Base-by-base conservation (phyloP, 2,113 vertebrate species). In the Crotalus horridus region DNA sequence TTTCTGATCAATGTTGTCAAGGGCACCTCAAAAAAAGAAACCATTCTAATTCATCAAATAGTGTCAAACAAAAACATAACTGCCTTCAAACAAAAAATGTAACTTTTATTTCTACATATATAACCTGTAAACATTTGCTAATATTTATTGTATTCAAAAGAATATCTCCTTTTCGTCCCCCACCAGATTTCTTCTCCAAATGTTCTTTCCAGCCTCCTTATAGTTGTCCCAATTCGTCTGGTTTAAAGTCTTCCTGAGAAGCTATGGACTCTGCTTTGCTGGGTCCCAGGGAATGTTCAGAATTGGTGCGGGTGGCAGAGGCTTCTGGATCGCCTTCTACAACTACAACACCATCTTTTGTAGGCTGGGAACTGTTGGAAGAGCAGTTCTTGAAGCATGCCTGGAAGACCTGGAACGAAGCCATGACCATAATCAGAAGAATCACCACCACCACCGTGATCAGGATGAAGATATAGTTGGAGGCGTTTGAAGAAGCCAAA, bases 321-420 rank as follows among this genome's bases (percentile, higher is more conserved):
- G 43, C 92, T 56, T 96, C 95, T 0, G 94, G 43, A 1, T 94
- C 95, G 1, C 46, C 85, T 11, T 95, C 95, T 2, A 1, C 88
- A 0, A 90, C 39, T 10, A 91, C 81, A 69, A 93, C 6, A 48
- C 88, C n/a, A 21, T 88, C 93, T 85, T 97, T 97, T 6, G 85
- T n/a, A 4, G 87, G 7, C 6, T 8, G 23, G 85, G 92, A 89
- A 12, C 93, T 90, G 55, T 93, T 96, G 64, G 96, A 96, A 93
- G 97, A 97, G 90, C 97, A 97, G 69, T 97, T 81, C 93, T 95
- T 97, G 96, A 97, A 98, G 90, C 97, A 98, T 53, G 96, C 74
- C 91, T 96, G 97, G 96, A 97, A 98, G 88, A 97, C 96, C 20
- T 97, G 97, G 91, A 98, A 87, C 6, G 97, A 95, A 3, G 96